These are phyloP conservation scores for Drosophila pallidifrons DNA, from an alignment of 1,140 invertebrate species.

Conservation along the genomic window DNA sequence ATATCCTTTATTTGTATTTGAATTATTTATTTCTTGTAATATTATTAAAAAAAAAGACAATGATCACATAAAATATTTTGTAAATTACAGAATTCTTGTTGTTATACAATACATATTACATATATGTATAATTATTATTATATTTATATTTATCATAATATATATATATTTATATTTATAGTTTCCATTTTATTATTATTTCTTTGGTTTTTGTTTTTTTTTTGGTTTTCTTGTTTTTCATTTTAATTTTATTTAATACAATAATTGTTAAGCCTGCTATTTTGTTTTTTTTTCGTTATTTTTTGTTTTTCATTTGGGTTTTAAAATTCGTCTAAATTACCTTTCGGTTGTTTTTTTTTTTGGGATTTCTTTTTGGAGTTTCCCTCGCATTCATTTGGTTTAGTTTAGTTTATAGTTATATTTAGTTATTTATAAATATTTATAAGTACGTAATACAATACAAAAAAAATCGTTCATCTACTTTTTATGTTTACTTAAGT, in stretches of 20 bases:
- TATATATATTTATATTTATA: conserved; percentile 66
- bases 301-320: conserved; percentile 45
- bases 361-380: conserved; percentile 23
- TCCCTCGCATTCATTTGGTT: background rate
- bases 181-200: conserved; percentile 30
- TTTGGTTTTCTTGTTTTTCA: conserved; percentile 10
- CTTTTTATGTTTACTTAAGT: conserved; percentile 68
- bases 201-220: conserved; percentile 21
- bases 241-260: conserved; percentile 55
- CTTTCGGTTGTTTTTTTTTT: conserved; percentile 40
- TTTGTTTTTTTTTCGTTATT: conserved; percentile 43
- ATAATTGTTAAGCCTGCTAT: conserved; percentile 67
- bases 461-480: conserved; percentile 70
- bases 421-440: conserved; percentile 57
- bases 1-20: conserved; percentile 80
- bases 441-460: conserved; percentile 68
- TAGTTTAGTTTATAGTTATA: conserved; percentile 50
- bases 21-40: conserved; percentile 83
- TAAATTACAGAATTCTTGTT: conserved; percentile 81
- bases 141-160: conserved; percentile 61
- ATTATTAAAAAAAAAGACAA: conserved; percentile 80
- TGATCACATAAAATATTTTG: conserved; percentile 83
- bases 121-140: conserved; percentile 67
- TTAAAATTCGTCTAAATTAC: conserved; percentile 83
- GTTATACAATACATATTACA: conserved; percentile 77